Evolutionary conservation across 2,888 invertebrate species (phyloP).

Genomic region (Bedellia somnulentella): DNA sequence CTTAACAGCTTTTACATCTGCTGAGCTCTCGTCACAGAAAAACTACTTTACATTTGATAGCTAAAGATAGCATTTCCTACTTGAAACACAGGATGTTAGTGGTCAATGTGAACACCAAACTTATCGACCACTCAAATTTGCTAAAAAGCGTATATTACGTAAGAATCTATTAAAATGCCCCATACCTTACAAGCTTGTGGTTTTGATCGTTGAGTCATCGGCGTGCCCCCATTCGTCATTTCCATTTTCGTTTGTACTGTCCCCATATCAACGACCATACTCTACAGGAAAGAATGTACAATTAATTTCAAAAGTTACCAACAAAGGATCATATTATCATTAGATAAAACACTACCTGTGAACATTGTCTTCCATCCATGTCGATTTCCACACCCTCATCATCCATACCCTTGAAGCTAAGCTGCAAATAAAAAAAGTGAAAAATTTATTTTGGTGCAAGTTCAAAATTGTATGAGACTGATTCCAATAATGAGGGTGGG

Average conservation of each 20-base stretch:
- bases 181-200: slow-evolving; percentile 76
- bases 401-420: slow-evolving; percentile 55
- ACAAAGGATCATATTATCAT: neutral
- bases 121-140: too few species aligned
- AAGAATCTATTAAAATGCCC: too few species aligned
- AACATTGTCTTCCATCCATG: slow-evolving; percentile 50
- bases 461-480: too few species aligned
- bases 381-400: slow-evolving; percentile 55
- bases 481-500: too few species aligned
- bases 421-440: slow-evolving; percentile 28
- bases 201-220: slow-evolving; percentile 60
- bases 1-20: too few species aligned
- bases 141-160: too few species aligned
- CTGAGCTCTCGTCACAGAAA: too few species aligned
- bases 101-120: too few species aligned
- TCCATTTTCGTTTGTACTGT: slow-evolving; percentile 55
- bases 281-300: slow-evolving; percentile 17
- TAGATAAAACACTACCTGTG: slow-evolving; percentile 26
- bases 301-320: neutral
- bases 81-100: too few species aligned
- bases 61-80: too few species aligned
- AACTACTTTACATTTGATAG: too few species aligned
- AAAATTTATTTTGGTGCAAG: neutral
- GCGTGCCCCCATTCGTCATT: slow-evolving; percentile 32
- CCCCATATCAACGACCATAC: slow-evolving; percentile 51